Conservation (phyloP, 1,140 invertebrate genomes). For the Drosophila lowei region DNA sequence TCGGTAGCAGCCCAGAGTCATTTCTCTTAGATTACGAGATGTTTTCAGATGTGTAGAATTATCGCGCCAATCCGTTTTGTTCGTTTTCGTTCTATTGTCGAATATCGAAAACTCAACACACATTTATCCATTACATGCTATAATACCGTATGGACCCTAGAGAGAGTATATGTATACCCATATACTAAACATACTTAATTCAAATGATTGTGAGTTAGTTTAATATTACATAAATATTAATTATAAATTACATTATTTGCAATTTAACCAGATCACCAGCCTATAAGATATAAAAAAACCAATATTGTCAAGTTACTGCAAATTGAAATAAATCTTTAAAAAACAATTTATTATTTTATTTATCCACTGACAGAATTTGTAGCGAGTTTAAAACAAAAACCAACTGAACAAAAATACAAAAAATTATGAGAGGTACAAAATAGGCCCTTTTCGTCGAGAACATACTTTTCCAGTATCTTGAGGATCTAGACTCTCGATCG, state of each 20-base stretch:
- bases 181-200: slow-evolving; percentile 74
- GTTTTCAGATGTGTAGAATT: slow-evolving; percentile 47
- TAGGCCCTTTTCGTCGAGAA: too few species aligned
- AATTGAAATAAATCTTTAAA: slow-evolving; percentile 69
- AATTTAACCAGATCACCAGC: slow-evolving; percentile 75
- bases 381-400: too few species aligned
- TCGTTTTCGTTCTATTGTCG: slow-evolving; percentile 54
- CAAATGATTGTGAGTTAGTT: slow-evolving; percentile 81
- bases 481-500: too few species aligned
- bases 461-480: too few species aligned
- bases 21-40: slow-evolving; percentile 55
- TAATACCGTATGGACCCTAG: slow-evolving; percentile 25
- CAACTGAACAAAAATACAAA: too few species aligned
- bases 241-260: slow-evolving; percentile 80
- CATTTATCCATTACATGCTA: slow-evolving; percentile 24
- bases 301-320: slow-evolving; percentile 81
- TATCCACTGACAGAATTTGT: too few species aligned
- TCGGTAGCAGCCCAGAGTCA: slow-evolving; percentile 59
- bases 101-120: slow-evolving; percentile 50
- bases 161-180: slow-evolving; percentile 42
- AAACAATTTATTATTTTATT: slow-evolving; percentile 2
- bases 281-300: slow-evolving; percentile 68
- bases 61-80: slow-evolving; percentile 44
- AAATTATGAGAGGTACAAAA: too few species aligned
- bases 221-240: slow-evolving; percentile 82